phyloP scores from a whole-genome alignment of 37 sponge, comb jelly and placozoan species.

The Diacarnus erythraeanus region DNA sequence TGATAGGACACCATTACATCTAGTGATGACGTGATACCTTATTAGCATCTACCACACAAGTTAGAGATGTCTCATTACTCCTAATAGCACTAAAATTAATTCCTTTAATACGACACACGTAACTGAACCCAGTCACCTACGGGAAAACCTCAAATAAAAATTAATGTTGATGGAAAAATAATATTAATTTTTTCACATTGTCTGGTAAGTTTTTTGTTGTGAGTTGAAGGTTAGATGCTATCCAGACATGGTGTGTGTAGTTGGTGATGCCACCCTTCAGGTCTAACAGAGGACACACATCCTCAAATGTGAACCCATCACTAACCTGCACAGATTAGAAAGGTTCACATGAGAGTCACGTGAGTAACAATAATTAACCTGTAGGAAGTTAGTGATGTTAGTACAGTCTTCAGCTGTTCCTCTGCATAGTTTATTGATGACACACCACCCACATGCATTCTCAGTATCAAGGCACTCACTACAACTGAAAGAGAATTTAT shows the following conservation, averaged over 20 bases:
- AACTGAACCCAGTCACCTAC: conserved; percentile 13
- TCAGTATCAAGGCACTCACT: conserved; percentile 34
- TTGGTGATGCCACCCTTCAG: background rate
- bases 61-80: conserved; percentile 26
- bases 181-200: background rate
- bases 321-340: no score
- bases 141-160: background rate
- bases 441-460: conserved; percentile 50
- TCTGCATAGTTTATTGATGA: conserved; percentile 39
- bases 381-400: conserved; percentile 1
- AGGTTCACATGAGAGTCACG: no score
- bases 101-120: background rate
- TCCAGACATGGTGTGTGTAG: conserved; percentile 33
- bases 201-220: conserved; percentile 41
- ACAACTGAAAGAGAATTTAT: conserved; percentile 18
- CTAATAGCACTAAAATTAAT: background rate
- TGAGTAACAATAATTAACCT: background rate
- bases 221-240: background rate
- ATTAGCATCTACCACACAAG: background rate
- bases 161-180: background rate
- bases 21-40: background rate
- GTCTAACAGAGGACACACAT: conserved; percentile 34
- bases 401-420: conserved; percentile 20
- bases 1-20: background rate
- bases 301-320: background rate